Evolutionary conservation across 35 echinoderm and acorn worm species (phyloP).

Genomic region (Amphiura filiformis): DNA sequence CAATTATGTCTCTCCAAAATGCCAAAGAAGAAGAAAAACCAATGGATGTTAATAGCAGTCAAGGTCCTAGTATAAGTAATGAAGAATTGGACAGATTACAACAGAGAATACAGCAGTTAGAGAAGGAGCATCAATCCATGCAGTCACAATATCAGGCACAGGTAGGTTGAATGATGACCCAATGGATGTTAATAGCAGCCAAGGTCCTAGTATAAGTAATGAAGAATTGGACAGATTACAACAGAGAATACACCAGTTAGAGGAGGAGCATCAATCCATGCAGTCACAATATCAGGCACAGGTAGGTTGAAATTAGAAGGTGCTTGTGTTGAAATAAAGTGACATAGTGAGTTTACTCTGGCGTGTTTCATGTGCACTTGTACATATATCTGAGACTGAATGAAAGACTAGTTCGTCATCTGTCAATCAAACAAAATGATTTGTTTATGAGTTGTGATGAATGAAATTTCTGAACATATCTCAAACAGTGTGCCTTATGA

Average conservation of each 20-base stretch:
- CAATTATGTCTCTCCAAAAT: neutral
- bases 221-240: conserved; percentile 41
- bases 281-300: conserved; percentile 63
- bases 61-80: neutral
- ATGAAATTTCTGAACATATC: too few relatives aligned
- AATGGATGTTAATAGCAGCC: neutral
- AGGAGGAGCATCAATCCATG: conserved; percentile 42
- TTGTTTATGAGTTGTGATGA: too few relatives aligned
- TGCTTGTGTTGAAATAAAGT: too few relatives aligned
- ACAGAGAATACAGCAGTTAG: conserved; percentile 39
- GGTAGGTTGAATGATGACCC: conserved; percentile 46
- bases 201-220: neutral
- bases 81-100: conserved; percentile 41
- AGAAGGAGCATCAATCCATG: conserved; percentile 40
- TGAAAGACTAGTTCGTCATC: too few relatives aligned
- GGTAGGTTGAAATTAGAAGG: conserved; percentile 17
- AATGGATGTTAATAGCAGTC: neutral
- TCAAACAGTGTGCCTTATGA: too few relatives aligned
- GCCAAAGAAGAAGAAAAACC: too few relatives aligned
- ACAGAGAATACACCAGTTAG: conserved; percentile 39
- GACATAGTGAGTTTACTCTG: too few relatives aligned
- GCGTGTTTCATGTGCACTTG: too few relatives aligned
- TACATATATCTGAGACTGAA: too few relatives aligned
- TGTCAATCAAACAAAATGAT: too few relatives aligned
- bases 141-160: conserved; percentile 63